Evolutionary conservation across 2,797 vertebrate species (phyloP).

Genomic region (Melanotaenia maccullochi): DNA sequence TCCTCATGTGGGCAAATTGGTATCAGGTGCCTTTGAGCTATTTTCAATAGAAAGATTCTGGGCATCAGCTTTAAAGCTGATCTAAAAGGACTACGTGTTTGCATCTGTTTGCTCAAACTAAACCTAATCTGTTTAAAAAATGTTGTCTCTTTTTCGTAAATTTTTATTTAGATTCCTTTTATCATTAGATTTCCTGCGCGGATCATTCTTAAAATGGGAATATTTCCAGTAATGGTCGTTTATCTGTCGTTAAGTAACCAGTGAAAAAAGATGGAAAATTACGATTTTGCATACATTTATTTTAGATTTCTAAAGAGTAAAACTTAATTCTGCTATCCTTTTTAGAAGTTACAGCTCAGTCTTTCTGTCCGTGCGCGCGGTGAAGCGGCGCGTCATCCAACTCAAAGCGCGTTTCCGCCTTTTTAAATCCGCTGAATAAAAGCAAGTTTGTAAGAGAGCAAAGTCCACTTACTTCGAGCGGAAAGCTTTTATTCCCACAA

Average conservation of each 20-base stretch:
- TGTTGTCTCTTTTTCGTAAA: neutral
- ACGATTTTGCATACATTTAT: neutral
- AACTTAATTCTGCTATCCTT: neutral
- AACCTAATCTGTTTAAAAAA: neutral
- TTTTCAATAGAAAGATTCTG: neutral
- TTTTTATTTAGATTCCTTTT: neutral
- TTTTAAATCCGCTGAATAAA: slow-evolving; percentile 8
- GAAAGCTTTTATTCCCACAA: slow-evolving; percentile 70
- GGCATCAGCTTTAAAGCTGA: neutral
- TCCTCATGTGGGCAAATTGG: neutral
- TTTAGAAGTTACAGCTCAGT: slow-evolving; percentile 5
- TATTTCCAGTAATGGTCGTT: neutral
- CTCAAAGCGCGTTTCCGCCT: slow-evolving; percentile 41
- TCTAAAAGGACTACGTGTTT: neutral
- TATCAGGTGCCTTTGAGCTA: neutral
- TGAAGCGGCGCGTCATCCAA: neutral
- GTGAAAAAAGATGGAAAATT: neutral
- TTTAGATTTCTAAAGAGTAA: accelerated
- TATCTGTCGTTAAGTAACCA: neutral
- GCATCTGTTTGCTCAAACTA: neutral
- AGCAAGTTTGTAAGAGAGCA: slow-evolving; percentile 35
- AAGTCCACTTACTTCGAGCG: slow-evolving; percentile 75
- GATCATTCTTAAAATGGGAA: neutral
- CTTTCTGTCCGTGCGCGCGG: slow-evolving; percentile 11
- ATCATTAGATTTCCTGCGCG: neutral